These are phyloP conservation scores for Geodia barretti DNA, from an alignment of 37 sponge, comb jelly and placozoan genomes.

Conservation along the genomic window DNA sequence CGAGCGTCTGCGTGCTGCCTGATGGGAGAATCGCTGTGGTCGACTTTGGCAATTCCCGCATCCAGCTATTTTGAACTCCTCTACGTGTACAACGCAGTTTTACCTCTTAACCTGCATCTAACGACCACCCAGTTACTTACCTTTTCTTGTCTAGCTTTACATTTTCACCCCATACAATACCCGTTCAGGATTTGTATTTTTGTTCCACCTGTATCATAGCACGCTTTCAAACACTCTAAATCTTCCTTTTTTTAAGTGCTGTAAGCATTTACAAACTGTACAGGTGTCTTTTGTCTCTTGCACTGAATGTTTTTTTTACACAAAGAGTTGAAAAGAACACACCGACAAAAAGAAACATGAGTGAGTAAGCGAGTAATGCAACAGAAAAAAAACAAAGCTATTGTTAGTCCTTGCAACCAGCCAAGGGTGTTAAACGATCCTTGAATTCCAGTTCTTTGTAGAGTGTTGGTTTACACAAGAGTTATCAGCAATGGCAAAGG, in stretches of 20 bases:
- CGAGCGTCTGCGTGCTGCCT: constrained; percentile 72
- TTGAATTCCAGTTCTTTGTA: no score
- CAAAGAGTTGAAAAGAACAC: no score
- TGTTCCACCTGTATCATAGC: neutral
- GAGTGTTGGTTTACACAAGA: no score
- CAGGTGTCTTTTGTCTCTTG: no score
- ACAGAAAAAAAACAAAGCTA: no score
- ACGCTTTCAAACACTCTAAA: neutral
- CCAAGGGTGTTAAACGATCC: no score
- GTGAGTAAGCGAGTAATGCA: no score
- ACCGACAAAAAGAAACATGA: no score
- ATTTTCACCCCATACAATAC: neutral
- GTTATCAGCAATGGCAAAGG: no score
- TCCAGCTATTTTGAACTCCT: constrained; percentile 65
- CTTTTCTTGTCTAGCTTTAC: constrained; percentile 6
- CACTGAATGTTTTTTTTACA: no score
- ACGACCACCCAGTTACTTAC: neutral
- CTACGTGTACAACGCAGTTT: neutral
- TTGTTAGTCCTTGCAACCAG: no score
- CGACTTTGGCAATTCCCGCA: constrained; percentile 86
- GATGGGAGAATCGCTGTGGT: constrained; percentile 80
- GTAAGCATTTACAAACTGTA: neutral
- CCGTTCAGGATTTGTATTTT: neutral
- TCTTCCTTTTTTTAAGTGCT: neutral
- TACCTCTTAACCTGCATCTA: neutral